Base-by-base conservation (phyloP, 37 sponge, comb jelly and placozoan genomes). In the Aplysina aerophoba region DNA sequence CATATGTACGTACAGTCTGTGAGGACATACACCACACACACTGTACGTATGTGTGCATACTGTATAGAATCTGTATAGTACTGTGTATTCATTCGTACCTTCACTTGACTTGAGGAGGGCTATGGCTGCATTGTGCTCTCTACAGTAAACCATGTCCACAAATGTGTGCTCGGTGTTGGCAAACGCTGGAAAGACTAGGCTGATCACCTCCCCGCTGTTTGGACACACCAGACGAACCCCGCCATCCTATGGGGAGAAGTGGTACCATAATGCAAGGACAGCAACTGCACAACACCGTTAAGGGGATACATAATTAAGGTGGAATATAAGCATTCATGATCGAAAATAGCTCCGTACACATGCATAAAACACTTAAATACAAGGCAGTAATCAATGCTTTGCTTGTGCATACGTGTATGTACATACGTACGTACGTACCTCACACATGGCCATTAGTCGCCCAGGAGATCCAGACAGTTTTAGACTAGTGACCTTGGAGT, bases 191-290 rank as follows among this genome's bases (percentile, higher is more conserved):
- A 90, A 90, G 4, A 93, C 80, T 15, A 56, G 83, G 36, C 83
- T 87, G 21, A 87, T 80, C 2, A 84, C 61, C n/a, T 87, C 44
- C 55, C 90, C 90, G 61, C 73, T 89, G n/a, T 66, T 38, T 13
- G 91, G 85, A 40, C 87, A 90, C 44, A 93, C 21, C n/a, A 93
- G 71, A 24, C 91, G 86, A 34, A 90, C 66, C 17, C 88, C 78
- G 39, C 91, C 94, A 84, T 93, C 91, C 85, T 93, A 39, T 0
- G 65, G 33, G 19, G 28, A 0, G 27, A 14, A 21, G 6, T 40
- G 37, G 80, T 34, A 44, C 6, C 50, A 44, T 3, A 11, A 8
- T 44, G 8, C 50, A 44, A 44, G 50, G 3, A 44, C 8, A 44
- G 8, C 3, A 8, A 3, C 3, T 44, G 50, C 50, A 44, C 50